Evolutionary conservation across 2,888 invertebrate species (phyloP).

Genomic region (Tipula vernalis): DNA sequence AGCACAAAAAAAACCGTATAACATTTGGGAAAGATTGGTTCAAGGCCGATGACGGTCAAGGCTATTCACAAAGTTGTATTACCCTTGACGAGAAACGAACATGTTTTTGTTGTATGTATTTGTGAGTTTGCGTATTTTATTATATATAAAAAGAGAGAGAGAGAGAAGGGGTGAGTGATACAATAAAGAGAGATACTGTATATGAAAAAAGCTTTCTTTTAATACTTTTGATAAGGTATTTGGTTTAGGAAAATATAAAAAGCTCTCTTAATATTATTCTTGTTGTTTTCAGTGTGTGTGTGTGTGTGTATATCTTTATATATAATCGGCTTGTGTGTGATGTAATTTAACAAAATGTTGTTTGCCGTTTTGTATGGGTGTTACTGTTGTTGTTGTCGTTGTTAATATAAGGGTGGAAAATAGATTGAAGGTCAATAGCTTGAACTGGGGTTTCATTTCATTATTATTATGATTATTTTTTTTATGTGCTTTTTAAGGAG

Average conservation of each 20-base stretch:
- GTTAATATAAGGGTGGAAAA: not conserved
- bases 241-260: not conserved
- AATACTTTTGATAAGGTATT: not conserved
- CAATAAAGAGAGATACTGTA: not conserved
- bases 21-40: not conserved
- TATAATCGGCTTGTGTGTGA: not conserved
- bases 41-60: constrained; percentile 4
- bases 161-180: not conserved
- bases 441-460: not conserved
- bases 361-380: not conserved
- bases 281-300: not conserved
- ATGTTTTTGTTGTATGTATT: not conserved
- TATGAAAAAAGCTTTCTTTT: not conserved
- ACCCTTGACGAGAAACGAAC: not conserved
- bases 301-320: not conserved
- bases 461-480: not conserved
- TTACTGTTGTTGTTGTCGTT: not conserved
- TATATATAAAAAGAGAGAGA: too few relatives aligned
- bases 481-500: not conserved
- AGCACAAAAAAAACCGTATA: not conserved
- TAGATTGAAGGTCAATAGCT: constrained; percentile 4
- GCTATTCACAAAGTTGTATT: constrained; percentile 4
- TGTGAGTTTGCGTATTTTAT: not conserved
- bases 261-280: not conserved
- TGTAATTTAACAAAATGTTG: not conserved